phyloP scores from a whole-genome alignment of 2,888 invertebrate species.

The Emmelina monodactyla region DNA sequence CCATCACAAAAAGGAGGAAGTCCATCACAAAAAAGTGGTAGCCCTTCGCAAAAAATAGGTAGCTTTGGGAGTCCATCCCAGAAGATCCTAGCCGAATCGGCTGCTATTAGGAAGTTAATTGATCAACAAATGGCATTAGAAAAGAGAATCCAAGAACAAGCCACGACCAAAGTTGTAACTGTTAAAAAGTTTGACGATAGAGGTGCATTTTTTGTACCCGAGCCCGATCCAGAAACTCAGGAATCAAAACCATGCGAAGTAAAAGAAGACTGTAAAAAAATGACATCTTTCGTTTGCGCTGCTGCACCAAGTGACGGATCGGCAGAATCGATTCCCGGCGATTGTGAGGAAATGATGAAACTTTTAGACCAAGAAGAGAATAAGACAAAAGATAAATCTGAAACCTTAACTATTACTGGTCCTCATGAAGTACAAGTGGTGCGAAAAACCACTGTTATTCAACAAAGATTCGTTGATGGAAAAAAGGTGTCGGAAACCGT shows the following conservation, averaged over 20 bases:
- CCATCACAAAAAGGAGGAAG: slow-evolving; percentile 47
- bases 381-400: slow-evolving; percentile 29
- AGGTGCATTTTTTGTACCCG: slow-evolving; percentile 56
- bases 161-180: slow-evolving; percentile 49
- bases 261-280: slow-evolving; percentile 47
- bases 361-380: slow-evolving; percentile 61
- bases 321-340: slow-evolving; percentile 65
- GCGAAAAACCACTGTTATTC: slow-evolving; percentile 51
- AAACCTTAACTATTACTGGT: slow-evolving; percentile 36
- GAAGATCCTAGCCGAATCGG: slow-evolving; percentile 53
- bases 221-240: slow-evolving; percentile 29
- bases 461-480: slow-evolving; percentile 54
- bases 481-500: slow-evolving; percentile 56
- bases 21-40: slow-evolving; percentile 54
- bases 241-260: slow-evolving; percentile 29
- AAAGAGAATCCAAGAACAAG: slow-evolving; percentile 39
- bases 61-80: slow-evolving; percentile 55
- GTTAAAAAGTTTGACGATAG: slow-evolving; percentile 56
- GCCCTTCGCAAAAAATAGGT: slow-evolving; percentile 54
- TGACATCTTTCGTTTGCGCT: slow-evolving; percentile 50
- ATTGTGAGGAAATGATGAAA: slow-evolving; percentile 68
- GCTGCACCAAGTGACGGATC: slow-evolving; percentile 57
- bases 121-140: slow-evolving; percentile 59
- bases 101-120: slow-evolving; percentile 52
- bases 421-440: slow-evolving; percentile 41